Percentiles rank a stretch among this genome's conserved stretches.
Evolutionary conservation across 2,113 vertebrate species (phyloP).

Genomic region (Fregata magnificens): DNA sequence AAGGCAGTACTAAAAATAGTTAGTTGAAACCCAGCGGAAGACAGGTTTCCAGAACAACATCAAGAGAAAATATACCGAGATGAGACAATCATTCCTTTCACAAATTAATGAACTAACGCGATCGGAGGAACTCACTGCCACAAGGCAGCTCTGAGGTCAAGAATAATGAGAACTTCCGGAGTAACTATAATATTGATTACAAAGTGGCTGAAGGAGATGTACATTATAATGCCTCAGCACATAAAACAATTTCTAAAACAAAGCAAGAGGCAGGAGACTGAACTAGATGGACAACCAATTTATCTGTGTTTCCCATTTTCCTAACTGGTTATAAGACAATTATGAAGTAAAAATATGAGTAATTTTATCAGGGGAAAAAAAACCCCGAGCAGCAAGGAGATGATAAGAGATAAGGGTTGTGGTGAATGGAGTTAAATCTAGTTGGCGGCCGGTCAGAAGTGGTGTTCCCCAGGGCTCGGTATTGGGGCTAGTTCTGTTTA

Average conservation of each 20-base stretch:
- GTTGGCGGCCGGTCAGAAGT: too few species aligned
- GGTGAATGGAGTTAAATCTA: too few species aligned
- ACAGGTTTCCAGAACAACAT: not conserved
- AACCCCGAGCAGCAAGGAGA: not conserved
- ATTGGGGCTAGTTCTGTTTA: too few species aligned
- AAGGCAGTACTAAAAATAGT: not conserved
- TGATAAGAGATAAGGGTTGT: not conserved
- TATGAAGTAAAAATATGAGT: not conserved
- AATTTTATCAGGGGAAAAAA: not conserved
- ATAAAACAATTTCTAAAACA: not conserved
- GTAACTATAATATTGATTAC: not conserved
- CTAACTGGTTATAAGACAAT: not conserved
- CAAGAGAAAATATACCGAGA: not conserved
- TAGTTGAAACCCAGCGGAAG: not conserved
- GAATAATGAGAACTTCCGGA: not conserved
- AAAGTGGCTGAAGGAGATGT: not conserved
- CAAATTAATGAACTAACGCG: not conserved
- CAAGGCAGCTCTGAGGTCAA: not conserved
- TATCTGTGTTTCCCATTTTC: not conserved
- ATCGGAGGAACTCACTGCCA: not conserved
- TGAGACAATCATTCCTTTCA: not conserved
- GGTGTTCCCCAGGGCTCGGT: too few species aligned
- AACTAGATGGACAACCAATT: not conserved
- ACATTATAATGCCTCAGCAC: not conserved
- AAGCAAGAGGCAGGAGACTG: not conserved